Conservation (phyloP, 2,113 vertebrate species). For the Dinomys branickii region DNA sequence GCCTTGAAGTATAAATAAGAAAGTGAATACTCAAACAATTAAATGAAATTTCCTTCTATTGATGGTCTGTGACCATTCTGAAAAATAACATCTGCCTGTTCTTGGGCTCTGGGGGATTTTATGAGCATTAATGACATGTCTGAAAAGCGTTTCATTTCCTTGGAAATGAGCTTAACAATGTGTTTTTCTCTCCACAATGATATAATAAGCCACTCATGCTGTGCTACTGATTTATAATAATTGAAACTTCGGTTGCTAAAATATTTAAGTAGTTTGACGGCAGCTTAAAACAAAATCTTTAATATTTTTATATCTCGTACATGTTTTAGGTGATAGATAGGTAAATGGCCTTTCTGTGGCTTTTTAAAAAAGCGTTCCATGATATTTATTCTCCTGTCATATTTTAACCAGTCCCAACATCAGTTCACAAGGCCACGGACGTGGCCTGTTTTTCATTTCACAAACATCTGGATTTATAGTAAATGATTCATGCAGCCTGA, state of each 20-base stretch:
- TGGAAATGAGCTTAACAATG: conserved; percentile 77
- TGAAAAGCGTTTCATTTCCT: conserved; percentile 80
- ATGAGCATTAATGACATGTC: conserved; percentile 73
- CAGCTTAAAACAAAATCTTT: conserved; percentile 54
- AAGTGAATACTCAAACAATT: conserved; percentile 72
- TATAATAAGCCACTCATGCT: conserved; percentile 70
- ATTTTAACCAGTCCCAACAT: conserved; percentile 86
- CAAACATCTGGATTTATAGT: conserved; percentile 87
- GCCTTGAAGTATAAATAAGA: conserved; percentile 66
- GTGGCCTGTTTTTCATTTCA: conserved; percentile 87
- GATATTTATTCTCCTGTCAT: conserved; percentile 86
- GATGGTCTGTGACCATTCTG: conserved; percentile 74
- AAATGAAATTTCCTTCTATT: conserved; percentile 71
- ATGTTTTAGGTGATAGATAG: conserved; percentile 46
- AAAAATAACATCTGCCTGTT: conserved; percentile 75
- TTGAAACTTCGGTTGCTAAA: conserved; percentile 68
- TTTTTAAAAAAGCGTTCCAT: conserved; percentile 78
- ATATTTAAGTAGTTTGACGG: conserved; percentile 43
- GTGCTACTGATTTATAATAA: conserved; percentile 73
- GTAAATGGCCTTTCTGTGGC: conserved; percentile 76
- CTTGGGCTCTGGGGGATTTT: conserved; percentile 60
- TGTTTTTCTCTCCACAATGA: conserved; percentile 69
- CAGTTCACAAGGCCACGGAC: conserved; percentile 83
- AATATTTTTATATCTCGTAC: conserved; percentile 30
- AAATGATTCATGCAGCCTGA: conserved; percentile 84